A percentile compares a stretch with the other conserved stretches of the same genome.
These are phyloP conservation scores for Acrobasis consociella DNA, from an alignment of 2,888 invertebrate species.

Conservation along the genomic window DNA sequence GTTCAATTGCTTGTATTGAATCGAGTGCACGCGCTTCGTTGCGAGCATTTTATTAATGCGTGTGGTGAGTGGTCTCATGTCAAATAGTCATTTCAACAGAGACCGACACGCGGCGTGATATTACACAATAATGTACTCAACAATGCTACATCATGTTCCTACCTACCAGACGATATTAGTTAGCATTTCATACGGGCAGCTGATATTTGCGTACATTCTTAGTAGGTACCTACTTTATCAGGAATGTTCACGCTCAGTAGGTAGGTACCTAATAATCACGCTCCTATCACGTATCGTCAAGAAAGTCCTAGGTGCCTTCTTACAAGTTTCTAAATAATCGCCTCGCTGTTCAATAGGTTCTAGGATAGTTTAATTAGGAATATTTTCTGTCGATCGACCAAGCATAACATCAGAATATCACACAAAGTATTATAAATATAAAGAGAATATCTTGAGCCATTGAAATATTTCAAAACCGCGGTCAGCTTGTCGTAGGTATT, in stretches of 20 bases:
- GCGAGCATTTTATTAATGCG: constrained; percentile 25
- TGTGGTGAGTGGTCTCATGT: constrained; percentile 43
- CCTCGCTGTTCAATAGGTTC: neutral
- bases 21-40: constrained; percentile 59
- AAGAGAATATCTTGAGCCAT: too few species aligned
- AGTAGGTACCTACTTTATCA: neutral
- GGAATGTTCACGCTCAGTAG: neutral
- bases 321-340: neutral
- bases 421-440: too few species aligned
- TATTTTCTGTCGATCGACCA: too few species aligned
- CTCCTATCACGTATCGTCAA: neutral
- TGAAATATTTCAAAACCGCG: too few species aligned
- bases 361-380: too few species aligned
- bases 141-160: too few species aligned
- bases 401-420: too few species aligned
- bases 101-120: too few species aligned
- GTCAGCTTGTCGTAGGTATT: neutral
- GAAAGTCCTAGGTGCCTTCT: neutral
- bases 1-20: constrained; percentile 65
- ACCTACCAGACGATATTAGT: too few species aligned
- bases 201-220: neutral
- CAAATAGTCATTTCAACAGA: neutral
- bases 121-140: too few species aligned
- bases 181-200: too few species aligned
- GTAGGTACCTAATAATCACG: neutral